phyloP scores from a whole-genome alignment of 2,113 vertebrate genomes.

The Perca fluviatilis region DNA sequence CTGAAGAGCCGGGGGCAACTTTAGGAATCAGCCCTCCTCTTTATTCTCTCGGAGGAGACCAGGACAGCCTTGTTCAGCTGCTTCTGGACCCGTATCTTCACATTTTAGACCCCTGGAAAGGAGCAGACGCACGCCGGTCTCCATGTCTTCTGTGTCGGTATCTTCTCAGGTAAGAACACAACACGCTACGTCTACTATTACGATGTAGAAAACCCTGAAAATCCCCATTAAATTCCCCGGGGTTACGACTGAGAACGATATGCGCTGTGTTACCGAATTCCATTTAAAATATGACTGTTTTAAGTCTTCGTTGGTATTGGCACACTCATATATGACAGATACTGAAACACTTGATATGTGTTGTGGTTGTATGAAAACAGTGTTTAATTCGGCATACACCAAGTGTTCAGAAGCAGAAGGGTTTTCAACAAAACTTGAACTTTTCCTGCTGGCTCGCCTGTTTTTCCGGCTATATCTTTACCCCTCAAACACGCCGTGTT shows the following conservation, averaged over 20 bases:
- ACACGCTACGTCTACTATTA: background rate
- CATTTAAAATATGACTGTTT: background rate
- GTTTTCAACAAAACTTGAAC: background rate
- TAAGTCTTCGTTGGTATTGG: fast-evolving
- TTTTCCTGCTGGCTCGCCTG: background rate
- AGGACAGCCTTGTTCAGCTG: no score
- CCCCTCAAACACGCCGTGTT: background rate
- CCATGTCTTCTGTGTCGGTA: slow-evolving; percentile 78
- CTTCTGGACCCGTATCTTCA: background rate
- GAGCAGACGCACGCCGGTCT: slow-evolving; percentile 30
- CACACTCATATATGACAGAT: fast-evolving
- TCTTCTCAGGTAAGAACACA: slow-evolving; percentile 82
- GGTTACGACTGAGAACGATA: background rate
- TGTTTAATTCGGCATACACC: background rate
- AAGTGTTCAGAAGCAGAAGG: fast-evolving
- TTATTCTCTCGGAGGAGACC: no score
- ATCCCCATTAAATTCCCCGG: fast-evolving
- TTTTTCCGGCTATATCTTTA: background rate
- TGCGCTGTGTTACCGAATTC: background rate
- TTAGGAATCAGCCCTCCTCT: no score
- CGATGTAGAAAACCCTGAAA: background rate
- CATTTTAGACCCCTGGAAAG: background rate
- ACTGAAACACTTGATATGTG: fast-evolving
- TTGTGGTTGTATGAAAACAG: fast-evolving
- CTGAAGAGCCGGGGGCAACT: no score